Evolutionary conservation across 2,797 vertebrate genomes (phyloP).

Genomic region (Tapera naevia): DNA sequence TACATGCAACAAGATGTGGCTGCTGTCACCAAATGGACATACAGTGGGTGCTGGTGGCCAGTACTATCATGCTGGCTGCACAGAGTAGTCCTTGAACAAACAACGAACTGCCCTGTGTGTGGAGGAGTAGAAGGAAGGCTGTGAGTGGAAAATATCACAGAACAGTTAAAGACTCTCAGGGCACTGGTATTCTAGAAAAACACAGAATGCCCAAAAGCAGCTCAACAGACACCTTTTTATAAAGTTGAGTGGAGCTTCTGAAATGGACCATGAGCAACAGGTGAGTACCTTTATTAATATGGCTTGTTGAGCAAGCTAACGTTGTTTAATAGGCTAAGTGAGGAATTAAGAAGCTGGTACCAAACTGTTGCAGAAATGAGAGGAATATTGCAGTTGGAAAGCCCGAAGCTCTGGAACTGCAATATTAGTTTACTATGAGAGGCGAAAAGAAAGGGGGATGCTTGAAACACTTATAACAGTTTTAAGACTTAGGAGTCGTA

Average conservation of each 20-base stretch:
- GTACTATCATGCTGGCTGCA: background rate
- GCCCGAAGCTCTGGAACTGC: background rate
- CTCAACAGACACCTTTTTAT: background rate
- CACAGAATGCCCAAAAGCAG: background rate
- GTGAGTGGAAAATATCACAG: background rate
- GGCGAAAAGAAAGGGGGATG: background rate
- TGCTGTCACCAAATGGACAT: fast-evolving
- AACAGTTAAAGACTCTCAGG: background rate
- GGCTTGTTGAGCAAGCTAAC: background rate
- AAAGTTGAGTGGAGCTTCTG: background rate
- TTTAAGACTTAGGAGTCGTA: background rate
- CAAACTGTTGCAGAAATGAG: background rate
- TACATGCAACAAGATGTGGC: background rate
- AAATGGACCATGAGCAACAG: background rate
- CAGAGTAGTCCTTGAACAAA: background rate
- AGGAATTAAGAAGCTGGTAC: background rate
- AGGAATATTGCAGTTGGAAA: background rate
- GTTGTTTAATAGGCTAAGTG: background rate
- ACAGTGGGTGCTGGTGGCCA: background rate
- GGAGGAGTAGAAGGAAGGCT: background rate
- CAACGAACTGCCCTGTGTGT: background rate
- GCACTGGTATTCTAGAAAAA: background rate
- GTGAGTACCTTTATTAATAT: background rate
- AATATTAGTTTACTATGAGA: background rate
- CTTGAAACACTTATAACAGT: background rate